Evolutionary conservation across 2,888 invertebrate species (phyloP), one percentile per base, ranked within the genome.

Genomic region (Tiliacea aurago): DNA sequence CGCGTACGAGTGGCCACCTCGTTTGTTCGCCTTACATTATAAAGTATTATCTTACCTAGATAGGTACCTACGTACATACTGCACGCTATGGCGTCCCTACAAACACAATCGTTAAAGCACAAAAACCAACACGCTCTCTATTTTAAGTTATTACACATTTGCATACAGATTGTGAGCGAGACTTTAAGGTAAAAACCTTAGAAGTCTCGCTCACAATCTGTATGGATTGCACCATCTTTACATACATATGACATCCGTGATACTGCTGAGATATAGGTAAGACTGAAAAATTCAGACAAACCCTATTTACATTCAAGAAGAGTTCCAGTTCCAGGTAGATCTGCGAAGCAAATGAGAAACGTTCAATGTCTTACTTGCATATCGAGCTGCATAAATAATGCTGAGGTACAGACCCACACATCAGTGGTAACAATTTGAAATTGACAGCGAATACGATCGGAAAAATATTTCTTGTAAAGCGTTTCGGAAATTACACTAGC

Each of bases 321-420:
- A 37, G 53, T 59, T 80, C 20, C 53, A 58, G 68, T 58, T 65
- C 28, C 84, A 74, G 62, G 69, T 84, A 62, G 74, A 80, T 80
- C 64, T 69, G 75, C 43, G 49, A n/a, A 69, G 68, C 37, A 80
- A 83, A 80, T 80, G 80, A 80, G 65, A 84, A 69, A 84, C 80
- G 68, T 80, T 59, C 53, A 58, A 65, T 80, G 45, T 79, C 64
- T 83, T 66, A 67, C 63, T 53, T 68, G 59, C 80, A 79, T 62
- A 79, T 68, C 33, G 62, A 67, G 66, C 33, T 68, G 83, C 65
- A 79, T 78, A 62, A n/a, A 69, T 77, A 81, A 81, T 76, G 23
- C 56, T 18, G 20, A 10, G 28, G 28, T 61, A 20, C 58, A 64
- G n/a, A 10, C 10, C 18, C 4, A 6, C 18, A 33, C 4, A 33